Percentiles rank a stretch among this genome's conserved stretches.
phyloP scores from a whole-genome alignment of 2,888 invertebrate genomes.

The Aporophyla nigra region DNA sequence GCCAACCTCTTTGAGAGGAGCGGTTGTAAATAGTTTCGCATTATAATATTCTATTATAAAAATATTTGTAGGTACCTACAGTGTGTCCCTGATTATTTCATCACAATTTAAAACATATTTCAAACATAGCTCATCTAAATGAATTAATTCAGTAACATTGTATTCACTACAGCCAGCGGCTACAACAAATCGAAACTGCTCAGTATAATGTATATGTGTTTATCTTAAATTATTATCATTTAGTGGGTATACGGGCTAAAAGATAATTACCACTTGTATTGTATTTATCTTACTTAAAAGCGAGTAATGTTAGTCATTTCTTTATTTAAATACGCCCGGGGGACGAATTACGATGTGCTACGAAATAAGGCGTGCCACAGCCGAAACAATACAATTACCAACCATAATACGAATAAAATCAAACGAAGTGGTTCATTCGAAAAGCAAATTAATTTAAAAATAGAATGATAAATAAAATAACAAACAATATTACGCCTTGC shows the following conservation, averaged over 20 bases:
- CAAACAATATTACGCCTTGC: background rate
- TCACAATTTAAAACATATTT: background rate
- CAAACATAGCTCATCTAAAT: background rate
- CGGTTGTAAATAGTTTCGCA: too few species aligned
- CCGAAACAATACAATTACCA: background rate
- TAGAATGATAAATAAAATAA: background rate
- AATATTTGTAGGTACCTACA: too few species aligned
- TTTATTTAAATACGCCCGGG: constrained; percentile 54
- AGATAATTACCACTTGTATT: constrained; percentile 61
- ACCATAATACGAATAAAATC: background rate
- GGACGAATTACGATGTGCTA: constrained; percentile 39
- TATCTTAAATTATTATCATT: constrained; percentile 58
- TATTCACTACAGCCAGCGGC: constrained; percentile 31
- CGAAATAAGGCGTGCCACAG: constrained; percentile 13
- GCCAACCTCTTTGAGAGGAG: too few species aligned
- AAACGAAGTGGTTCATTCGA: background rate
- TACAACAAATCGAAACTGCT: constrained; percentile 48
- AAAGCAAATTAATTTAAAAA: background rate
- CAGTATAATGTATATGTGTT: constrained; percentile 64
- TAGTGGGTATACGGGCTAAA: constrained; percentile 43
- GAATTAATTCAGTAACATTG: background rate
- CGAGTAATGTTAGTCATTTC: constrained; percentile 59
- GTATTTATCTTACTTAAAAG: constrained; percentile 60
- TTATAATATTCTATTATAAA: background rate
- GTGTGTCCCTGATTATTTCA: background rate